phyloP scores from a whole-genome alignment of 2,113 vertebrate species.

The Vombatus ursinus region DNA sequence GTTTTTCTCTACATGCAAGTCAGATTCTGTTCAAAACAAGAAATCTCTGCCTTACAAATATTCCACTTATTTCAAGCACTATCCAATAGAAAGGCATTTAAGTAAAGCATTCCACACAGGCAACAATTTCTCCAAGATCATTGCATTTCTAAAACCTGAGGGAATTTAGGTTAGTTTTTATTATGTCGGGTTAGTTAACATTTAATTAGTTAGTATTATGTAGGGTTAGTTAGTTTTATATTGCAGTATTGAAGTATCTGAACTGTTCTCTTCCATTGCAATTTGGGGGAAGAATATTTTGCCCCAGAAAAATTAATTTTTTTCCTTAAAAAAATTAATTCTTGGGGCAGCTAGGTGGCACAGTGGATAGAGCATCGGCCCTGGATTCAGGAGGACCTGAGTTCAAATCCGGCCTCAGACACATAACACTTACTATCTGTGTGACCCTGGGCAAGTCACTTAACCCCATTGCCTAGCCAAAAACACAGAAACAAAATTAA shows the following conservation, averaged over 20 bases:
- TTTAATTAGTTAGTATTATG: neutral
- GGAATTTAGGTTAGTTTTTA: neutral
- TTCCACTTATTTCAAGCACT: neutral
- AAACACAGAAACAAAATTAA: too few species aligned
- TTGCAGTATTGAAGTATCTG: neutral
- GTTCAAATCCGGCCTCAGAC: too few species aligned
- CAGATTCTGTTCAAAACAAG: slow-evolving; percentile 40
- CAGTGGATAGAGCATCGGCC: too few species aligned
- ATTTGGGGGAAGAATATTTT: neutral
- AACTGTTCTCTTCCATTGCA: neutral
- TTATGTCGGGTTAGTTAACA: neutral
- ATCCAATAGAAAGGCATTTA: slow-evolving; percentile 13
- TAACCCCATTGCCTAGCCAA: too few species aligned
- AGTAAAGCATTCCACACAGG: neutral
- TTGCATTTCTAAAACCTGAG: too few species aligned
- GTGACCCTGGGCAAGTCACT: too few species aligned
- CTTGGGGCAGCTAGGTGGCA: too few species aligned
- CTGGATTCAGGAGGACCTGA: too few species aligned
- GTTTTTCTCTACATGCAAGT: slow-evolving; percentile 5
- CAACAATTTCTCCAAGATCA: neutral
- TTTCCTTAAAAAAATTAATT: neutral
- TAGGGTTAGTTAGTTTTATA: neutral
- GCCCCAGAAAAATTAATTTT: neutral
- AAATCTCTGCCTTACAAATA: neutral
- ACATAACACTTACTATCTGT: too few species aligned